Base-by-base conservation (phyloP, 2,797 vertebrate species). In the Pipistrellus kuhlii region DNA sequence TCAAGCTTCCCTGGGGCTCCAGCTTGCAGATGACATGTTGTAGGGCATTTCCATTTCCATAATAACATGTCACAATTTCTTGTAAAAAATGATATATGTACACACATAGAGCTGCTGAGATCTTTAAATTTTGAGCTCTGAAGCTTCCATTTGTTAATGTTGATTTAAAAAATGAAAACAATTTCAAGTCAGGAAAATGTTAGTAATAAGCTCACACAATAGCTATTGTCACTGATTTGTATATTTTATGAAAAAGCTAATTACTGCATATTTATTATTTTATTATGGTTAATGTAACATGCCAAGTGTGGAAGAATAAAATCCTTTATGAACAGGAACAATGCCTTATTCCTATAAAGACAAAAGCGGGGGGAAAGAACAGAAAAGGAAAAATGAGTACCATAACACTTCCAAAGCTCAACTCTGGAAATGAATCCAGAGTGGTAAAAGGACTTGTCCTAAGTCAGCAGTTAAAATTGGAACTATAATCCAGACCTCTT, bases 141-240 rank as follows among this genome's bases (percentile, higher is more conserved):
- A 97, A 95, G 93, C 88, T 97, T 97, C 96, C 96, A 93, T 96
- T 97, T 95, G 96, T 95, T 95, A 94, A 82, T 92, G 96, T 90
- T 97, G 98, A 97, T 98, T 98, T 97, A 98, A 97, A 97, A 97
- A 97, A 97, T 95, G 96, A 92, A 95, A 97, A 95, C 96, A 97
- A 97, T 96, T 93, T 46, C 88, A 97, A 93, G 94, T 97, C 97
- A 97, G 95, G 95, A 97, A 98, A 98, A 98, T 97, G 96, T 97
- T 96, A 96, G 94, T 97, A 97, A 98, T 98, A 97, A 98, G 95
- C 94, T 96, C 93, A 94, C 76, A 94, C 62, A 91, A 96, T 23
- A 96, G 92, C 96, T 97, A 97, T 97, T 98, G 96, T 96, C 87
- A 97, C 51, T 97, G 94, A 94, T 97, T 97, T 96, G 94, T 97